Evolutionary conservation across 1,140 invertebrate species (phyloP), one percentile per base, ranked within the genome.

Genomic region (Drosophila kurseongensis): DNA sequence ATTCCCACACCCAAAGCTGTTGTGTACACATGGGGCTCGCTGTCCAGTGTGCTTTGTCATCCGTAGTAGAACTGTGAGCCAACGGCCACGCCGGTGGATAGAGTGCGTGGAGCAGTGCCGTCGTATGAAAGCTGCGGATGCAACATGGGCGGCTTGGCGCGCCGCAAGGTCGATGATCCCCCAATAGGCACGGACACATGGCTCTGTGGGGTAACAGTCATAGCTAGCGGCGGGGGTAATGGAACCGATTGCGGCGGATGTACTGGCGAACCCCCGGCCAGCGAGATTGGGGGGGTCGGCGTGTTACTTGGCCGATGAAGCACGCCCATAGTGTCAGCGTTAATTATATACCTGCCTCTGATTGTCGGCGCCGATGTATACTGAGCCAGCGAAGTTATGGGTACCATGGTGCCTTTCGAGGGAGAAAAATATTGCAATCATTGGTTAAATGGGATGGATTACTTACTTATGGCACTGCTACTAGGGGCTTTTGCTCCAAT

Each of bases 11-110:
- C 56, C 18, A 84, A 44, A 18, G 55, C 44, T 47, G 65, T 72
- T 12, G 71, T 59, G 18, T 78, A 84, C 41, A 89, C 56, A 50
- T 80, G 66, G 0, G 84, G 80, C 38, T 89, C 77, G 23, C 62
- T 72, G 32, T 80, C 77, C 29, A 61, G 38, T 7, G 58, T 78
- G 57, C 66, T 80, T 59, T 85, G 91, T 92, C 91, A 92, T 89
- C 91, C 91, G 52, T 92, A 92, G 55, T 92, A 92, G 45, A 89
- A 91, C 61, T 91, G 91, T 9, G 91, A 91, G 32, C 91, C 75
- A 6, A 88, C 80, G 23, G 91, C 75, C 10, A 92, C 75, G 4
- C 91, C 91, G 1, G 89, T 92, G 3, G 91, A 90, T 4, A 92
- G 67, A 2, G 91, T 92, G 6, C 91, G 86, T 18, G 91, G 91